Conservation (phyloP, 2,113 vertebrate genomes). For the Alexandromys fortis region DNA sequence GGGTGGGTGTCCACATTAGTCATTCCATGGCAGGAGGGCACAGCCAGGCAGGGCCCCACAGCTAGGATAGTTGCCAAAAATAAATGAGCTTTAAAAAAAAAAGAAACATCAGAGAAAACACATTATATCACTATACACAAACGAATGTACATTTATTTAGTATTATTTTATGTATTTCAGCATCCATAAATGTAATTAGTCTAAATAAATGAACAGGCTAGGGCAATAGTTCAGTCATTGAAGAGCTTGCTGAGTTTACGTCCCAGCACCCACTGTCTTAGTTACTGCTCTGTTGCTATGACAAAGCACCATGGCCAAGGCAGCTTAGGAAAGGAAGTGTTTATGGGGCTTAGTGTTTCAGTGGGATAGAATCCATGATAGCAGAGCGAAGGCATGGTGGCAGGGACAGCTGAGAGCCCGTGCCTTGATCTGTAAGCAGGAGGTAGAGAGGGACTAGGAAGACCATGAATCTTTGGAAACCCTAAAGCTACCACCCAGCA, state of each 20-base stretch:
- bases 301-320: background rate
- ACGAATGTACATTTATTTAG: background rate
- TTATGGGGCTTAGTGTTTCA: background rate
- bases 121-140: background rate
- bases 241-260: background rate
- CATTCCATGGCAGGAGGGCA: background rate
- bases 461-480: background rate
- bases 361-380: background rate
- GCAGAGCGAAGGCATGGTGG: background rate
- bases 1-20: too few species aligned
- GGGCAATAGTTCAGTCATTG: background rate
- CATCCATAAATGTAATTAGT: background rate
- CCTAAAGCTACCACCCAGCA: background rate
- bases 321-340: background rate
- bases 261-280: background rate
- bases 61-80: background rate
- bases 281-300: background rate
- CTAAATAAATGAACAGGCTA: background rate
- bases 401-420: background rate
- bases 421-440: background rate
- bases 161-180: background rate
- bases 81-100: background rate
- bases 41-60: background rate
- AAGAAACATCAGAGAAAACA: background rate
- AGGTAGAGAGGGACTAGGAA: background rate